A percentile compares a stretch with the other conserved stretches of the same genome.
phyloP scores from a whole-genome alignment of 2,888 invertebrate genomes.

The Dasypolia templi region DNA sequence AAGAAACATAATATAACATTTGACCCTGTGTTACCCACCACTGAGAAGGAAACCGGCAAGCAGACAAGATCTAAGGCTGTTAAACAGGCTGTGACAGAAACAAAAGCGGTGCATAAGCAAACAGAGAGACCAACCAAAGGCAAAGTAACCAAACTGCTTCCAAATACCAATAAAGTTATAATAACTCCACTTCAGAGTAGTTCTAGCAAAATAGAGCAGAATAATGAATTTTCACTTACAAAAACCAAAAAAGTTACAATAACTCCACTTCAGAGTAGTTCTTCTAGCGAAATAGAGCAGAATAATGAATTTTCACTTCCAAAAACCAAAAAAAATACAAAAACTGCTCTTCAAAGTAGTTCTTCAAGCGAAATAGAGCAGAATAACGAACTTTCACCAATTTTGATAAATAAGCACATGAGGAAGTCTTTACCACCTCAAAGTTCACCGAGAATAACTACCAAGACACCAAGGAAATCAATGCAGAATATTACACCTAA shows the following conservation, averaged over 20 bases:
- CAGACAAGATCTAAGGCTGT: constrained; percentile 48
- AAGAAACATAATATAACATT: constrained; percentile 69
- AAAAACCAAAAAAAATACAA: constrained; percentile 47
- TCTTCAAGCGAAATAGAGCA: constrained; percentile 69
- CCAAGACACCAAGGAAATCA: constrained; percentile 63
- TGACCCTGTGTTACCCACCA: constrained; percentile 68
- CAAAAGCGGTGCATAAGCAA: constrained; percentile 43
- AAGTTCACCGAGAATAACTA: constrained; percentile 37
- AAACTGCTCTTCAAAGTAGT: constrained; percentile 55
- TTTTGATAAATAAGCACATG: constrained; percentile 36
- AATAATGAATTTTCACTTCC: too few species aligned
- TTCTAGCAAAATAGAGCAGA: constrained; percentile 66
- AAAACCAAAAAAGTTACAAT: too few species aligned
- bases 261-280: too few species aligned
- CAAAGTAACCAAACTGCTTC: constrained; percentile 54
- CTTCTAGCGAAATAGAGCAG: too few species aligned
- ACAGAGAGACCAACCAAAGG: constrained; percentile 58
- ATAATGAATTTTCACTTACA: constrained; percentile 43
- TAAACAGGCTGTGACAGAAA: constrained; percentile 50
- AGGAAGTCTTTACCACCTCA: constrained; percentile 56
- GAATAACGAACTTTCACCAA: constrained; percentile 43
- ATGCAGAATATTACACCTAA: constrained; percentile 72
- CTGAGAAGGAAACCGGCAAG: constrained; percentile 53
- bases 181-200: constrained; percentile 55
- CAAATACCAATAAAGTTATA: constrained; percentile 44